phyloP scores from a whole-genome alignment of 2,797 vertebrate species.

The Microctenopoma steveboyesi region DNA sequence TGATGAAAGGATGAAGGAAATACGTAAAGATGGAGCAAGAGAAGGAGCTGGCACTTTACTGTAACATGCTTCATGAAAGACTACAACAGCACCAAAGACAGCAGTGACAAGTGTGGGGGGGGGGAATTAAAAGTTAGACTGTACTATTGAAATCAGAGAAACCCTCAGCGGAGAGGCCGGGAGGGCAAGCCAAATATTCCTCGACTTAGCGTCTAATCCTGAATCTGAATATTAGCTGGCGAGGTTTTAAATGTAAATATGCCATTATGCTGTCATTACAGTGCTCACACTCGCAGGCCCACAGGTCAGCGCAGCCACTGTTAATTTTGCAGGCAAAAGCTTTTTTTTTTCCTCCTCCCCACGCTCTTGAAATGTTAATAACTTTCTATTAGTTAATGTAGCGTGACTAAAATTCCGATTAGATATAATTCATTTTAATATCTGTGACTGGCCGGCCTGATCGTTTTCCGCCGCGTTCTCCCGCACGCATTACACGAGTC shows the following conservation, averaged over 20 bases:
- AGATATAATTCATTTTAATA: constrained; percentile 99
- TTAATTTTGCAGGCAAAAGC: constrained; percentile 99
- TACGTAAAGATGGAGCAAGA: constrained; percentile 39
- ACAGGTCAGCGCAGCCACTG: constrained; percentile 99
- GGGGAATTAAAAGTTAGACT: constrained; percentile 91
- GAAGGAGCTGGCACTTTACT: constrained; percentile 46
- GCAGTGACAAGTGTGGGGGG: constrained; percentile 76
- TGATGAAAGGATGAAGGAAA: constrained; percentile 65
- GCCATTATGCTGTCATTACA: constrained; percentile 99
- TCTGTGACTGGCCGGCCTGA: constrained; percentile 99
- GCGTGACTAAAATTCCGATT: constrained; percentile 99
- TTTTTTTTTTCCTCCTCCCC: constrained; percentile 87
- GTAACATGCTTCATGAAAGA: constrained; percentile 52
- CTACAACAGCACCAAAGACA: constrained; percentile 51
- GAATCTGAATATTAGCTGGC: constrained; percentile 93
- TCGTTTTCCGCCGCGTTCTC: constrained; percentile 93
- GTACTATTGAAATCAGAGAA: constrained; percentile 88
- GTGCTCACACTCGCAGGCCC: constrained; percentile 93
- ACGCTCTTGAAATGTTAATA: constrained; percentile 99
- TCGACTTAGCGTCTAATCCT: constrained; percentile 93
- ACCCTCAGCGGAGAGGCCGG: constrained; percentile 88
- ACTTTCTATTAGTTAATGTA: constrained; percentile 99
- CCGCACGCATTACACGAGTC: constrained; percentile 92
- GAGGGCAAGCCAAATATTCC: constrained; percentile 97
- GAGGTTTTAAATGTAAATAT: constrained; percentile 99